phyloP scores from a whole-genome alignment of 2,113 vertebrate species.

The Poeciliopsis retropinna region DNA sequence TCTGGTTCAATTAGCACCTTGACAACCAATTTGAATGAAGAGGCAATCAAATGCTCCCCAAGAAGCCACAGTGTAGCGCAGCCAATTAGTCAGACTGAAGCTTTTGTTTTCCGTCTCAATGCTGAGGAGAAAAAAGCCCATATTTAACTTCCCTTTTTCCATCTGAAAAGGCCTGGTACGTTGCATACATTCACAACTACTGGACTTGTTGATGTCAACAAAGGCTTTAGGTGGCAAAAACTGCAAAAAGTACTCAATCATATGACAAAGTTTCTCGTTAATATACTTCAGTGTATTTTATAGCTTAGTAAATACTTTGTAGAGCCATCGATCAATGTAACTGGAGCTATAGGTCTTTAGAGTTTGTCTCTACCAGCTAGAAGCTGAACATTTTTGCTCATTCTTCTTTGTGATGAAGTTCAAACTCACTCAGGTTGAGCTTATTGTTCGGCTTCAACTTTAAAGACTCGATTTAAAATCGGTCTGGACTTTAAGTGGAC shows the following conservation, averaged over 20 bases:
- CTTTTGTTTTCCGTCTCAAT: slow-evolving; percentile 10
- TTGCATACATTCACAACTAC: not conserved
- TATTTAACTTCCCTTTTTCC: not conserved
- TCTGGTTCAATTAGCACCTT: slow-evolving; percentile 39
- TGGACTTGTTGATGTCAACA: not conserved
- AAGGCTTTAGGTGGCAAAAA: not conserved
- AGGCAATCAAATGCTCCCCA: slow-evolving; percentile 47
- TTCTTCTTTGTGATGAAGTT: too few species aligned
- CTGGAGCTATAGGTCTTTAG: too few species aligned
- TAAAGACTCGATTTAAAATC: too few species aligned
- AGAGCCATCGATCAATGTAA: too few species aligned
- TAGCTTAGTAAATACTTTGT: not conserved
- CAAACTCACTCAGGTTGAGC: too few species aligned
- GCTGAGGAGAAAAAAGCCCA: not conserved
- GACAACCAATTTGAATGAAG: slow-evolving; percentile 28
- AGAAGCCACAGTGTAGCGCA: slow-evolving; percentile 9
- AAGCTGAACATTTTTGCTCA: too few species aligned
- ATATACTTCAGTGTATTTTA: not conserved
- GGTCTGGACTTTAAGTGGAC: not conserved
- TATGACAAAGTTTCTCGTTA: not conserved
- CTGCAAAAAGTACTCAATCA: not conserved
- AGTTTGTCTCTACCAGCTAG: too few species aligned
- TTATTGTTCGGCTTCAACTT: too few species aligned
- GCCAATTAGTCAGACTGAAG: slow-evolving; percentile 19
- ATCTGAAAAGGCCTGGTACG: not conserved